Conservation (phyloP, 2,888 invertebrate species). For the Polydrusus pterygomalis region DNA sequence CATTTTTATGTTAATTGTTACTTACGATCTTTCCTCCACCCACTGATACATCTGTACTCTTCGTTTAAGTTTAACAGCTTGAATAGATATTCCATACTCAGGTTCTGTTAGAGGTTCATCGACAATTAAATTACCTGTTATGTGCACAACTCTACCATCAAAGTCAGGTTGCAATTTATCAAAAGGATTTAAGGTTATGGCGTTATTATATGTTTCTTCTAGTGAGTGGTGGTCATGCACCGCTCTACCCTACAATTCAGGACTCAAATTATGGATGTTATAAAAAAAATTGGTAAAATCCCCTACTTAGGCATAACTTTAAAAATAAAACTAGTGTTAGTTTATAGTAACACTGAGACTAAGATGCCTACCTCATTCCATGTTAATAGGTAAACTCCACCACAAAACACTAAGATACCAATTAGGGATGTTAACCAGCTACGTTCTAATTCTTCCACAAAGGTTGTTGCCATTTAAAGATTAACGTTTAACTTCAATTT, state of each 20-base stretch:
- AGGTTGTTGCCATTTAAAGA: conserved; percentile 55
- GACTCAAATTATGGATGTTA: too few species aligned
- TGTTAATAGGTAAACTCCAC: conserved; percentile 82
- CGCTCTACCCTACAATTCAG: conserved; percentile 79
- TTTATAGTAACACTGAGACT: conserved; percentile 9
- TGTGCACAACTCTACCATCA: conserved; percentile 85
- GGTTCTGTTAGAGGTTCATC: conserved; percentile 90
- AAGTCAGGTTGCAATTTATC: conserved; percentile 75
- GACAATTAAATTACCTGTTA: conserved; percentile 83
- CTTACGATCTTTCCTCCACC: conserved; percentile 85
- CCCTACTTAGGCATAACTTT: too few species aligned
- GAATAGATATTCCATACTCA: conserved; percentile 89
- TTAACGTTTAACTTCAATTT: conserved; percentile 9
- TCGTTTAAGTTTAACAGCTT: conserved; percentile 88
- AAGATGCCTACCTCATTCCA: conserved; percentile 85
- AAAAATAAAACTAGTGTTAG: too few species aligned
- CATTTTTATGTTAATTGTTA: not conserved
- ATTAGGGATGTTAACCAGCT: conserved; percentile 84
- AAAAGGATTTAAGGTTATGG: conserved; percentile 72
- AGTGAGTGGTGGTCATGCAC: conserved; percentile 86
- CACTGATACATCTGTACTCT: conserved; percentile 96
- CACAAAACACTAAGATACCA: conserved; percentile 79
- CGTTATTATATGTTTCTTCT: conserved; percentile 84
- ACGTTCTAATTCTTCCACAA: conserved; percentile 77
- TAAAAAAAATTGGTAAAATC: too few species aligned